phyloP scores from a whole-genome alignment of 2,113 vertebrate species.

The Psittacula cyanocephala region DNA sequence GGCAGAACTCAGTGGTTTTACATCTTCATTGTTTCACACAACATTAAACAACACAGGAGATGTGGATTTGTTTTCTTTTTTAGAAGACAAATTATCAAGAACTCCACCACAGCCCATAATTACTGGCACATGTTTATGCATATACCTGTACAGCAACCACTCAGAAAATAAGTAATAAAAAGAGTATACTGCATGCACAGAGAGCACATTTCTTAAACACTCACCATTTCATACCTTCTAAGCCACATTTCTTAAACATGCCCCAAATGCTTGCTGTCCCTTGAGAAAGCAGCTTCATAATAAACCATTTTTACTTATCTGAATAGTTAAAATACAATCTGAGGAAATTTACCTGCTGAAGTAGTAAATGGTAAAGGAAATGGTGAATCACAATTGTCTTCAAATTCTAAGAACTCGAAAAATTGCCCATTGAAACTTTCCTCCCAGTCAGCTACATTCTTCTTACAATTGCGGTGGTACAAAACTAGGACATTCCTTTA shows the following conservation, averaged over 20 bases:
- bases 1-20: background rate
- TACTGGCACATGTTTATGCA: background rate
- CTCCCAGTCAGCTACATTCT: background rate
- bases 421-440: background rate
- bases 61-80: background rate
- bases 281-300: background rate
- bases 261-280: background rate
- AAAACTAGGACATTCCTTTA: background rate
- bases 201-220: background rate
- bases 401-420: slow-evolving; percentile 23
- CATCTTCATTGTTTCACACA: background rate
- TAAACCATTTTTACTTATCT: background rate
- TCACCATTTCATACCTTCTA: background rate
- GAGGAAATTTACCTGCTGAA: slow-evolving; percentile 22
- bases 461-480: background rate
- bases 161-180: background rate
- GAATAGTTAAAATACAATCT: background rate
- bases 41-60: background rate
- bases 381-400: background rate
- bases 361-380: slow-evolving; percentile 47
- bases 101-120: background rate
- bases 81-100: background rate
- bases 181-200: background rate
- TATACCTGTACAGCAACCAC: background rate
- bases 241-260: background rate